Evolutionary conservation across 2,797 vertebrate genomes (phyloP), one percentile per base, ranked within the genome.

Genomic region (Helicolenus hilgendorfi): DNA sequence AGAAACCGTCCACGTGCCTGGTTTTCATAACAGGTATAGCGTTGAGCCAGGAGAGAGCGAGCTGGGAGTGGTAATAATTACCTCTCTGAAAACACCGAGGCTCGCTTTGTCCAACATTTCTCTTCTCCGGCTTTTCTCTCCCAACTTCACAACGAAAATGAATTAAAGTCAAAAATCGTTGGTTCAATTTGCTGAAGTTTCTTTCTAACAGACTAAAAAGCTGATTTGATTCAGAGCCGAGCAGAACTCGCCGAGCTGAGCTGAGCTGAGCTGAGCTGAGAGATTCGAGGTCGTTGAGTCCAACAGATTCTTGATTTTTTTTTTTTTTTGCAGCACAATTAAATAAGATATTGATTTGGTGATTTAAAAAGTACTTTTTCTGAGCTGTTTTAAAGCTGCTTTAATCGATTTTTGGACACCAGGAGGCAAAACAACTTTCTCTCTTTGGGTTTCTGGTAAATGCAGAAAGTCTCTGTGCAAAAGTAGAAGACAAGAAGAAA

Each of bases 11-110:
- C 62, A 8, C 60, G 75, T 72, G 71, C 73, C n/a, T 62, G 69
- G 26, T 74, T 74, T 81, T 53, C 55, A 73, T 56, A 59, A 4
- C 67, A 35, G n/a, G 35, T 36, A 20, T 65, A 9, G 60, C 26
- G 55, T 76, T 64, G 15, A 69, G 68, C 31, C 22, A 67, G 41
- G 68, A 81, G 7, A 31, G 15, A 27, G 13, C 18, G 13, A 22
- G 18, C 9, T 13, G 5, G 27, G 49, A 73, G 58, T 6, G 53
- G 45, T 41, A 27, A 41, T 72, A 69, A 89, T 79, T 31, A 77
- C 33, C 75, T 70, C 81, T 72, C 36, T 62, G 56, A 73, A 68
- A 73, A 72, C 24, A 2, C 55, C 26, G 36, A 79, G 55, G 24
- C 35, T 33, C 0, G 5, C 70, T 65, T 15, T 62, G 27, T 76